These are phyloP conservation scores for Drosophila kuntzei DNA, from an alignment of 2,888 invertebrate species.

Conservation along the genomic window DNA sequence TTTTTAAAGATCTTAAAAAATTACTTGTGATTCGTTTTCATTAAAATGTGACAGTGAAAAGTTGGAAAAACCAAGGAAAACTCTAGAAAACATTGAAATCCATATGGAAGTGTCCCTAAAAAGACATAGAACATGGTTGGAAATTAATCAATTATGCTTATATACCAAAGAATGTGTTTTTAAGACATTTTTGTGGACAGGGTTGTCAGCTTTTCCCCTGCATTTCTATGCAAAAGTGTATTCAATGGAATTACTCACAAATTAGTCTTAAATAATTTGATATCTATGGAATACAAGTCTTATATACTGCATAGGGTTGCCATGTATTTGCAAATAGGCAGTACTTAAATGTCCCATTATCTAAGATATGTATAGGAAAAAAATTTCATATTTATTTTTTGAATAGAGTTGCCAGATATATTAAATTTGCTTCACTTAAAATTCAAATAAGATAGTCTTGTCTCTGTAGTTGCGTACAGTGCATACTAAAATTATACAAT, in stretches of 20 bases:
- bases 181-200: neutral
- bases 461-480: neutral
- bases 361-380: too few species aligned
- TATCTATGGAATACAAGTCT: neutral
- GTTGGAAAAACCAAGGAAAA: neutral
- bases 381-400: too few species aligned
- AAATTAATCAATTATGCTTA: neutral
- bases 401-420: neutral
- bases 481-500: neutral
- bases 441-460: neutral
- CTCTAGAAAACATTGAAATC: neutral
- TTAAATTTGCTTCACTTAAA: neutral
- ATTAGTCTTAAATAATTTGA: neutral
- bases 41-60: slow-evolving; percentile 22
- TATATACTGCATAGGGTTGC: neutral
- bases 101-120: neutral
- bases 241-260: neutral
- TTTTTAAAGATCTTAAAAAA: slow-evolving; percentile 26
- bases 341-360: neutral
- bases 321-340: neutral
- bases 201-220: neutral
- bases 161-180: neutral
- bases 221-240: neutral
- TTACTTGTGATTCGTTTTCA: neutral
- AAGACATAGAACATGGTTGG: neutral